Base-by-base conservation (phyloP, 2,888 invertebrate genomes). In the Acanthoscelides obtectus region DNA sequence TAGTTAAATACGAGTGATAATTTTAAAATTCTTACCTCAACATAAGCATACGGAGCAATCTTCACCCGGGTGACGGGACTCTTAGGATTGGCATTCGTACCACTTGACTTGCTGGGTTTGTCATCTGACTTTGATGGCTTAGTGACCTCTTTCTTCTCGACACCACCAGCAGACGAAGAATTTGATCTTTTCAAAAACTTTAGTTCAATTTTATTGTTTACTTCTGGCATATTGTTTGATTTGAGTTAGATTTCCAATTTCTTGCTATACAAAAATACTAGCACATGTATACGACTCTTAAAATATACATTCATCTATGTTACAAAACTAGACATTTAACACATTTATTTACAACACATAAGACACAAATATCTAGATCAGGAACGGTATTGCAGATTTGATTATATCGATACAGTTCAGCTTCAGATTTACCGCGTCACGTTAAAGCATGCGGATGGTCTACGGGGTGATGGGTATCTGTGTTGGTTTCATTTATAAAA, bases 31-130 rank as follows among this genome's bases (percentile, higher is more conserved):
- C 75, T 82, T 82, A 84, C 84, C 84, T 84, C 84, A 21, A 83
- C 83, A 75, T 83, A 83, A 22, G 82, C 81, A 73, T 83, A 81
- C 22, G 84, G 84, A 20, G 84, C 79, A 69, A 84, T 84, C 77
- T 82, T 84, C 63, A 85, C 84, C 71, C 84, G 77, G 70, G 81
- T 82, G 65, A 73, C 74, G 22, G 78, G 77, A 70, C 79, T 77
- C 74, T 80, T 80, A 70, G 80, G 79, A 66, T 75, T 78, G 70
- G 71, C 73, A 71, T 77, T 78, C 19, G 20, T 21, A 22, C 67
- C 21, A 22, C 21, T 67, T 17, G 67, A 67, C 67, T 17, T 22
- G 19, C 22, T 67, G 20, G 72, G 72, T 71, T 76, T 77, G 22
- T 72, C 71, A 20, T 77, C 74, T 8, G 72, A 70, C 4, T 72